Evolutionary conservation across 2,113 vertebrate species (phyloP).

Genomic region (Pseudolaguvia tuberculata): DNA sequence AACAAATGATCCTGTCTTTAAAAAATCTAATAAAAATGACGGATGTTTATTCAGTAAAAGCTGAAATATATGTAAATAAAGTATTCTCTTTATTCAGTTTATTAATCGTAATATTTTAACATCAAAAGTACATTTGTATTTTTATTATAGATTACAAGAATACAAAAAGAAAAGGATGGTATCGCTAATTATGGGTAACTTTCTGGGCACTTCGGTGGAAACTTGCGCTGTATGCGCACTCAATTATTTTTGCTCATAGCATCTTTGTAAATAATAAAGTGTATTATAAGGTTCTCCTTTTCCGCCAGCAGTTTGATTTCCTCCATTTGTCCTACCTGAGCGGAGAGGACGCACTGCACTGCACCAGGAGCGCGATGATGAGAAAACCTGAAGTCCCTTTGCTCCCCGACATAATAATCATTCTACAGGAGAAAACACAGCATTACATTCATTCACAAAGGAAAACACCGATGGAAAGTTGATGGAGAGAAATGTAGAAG

Average conservation of each 20-base stretch:
- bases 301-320: neutral
- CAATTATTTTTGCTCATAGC: neutral
- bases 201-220: no score
- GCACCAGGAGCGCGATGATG: conserved; percentile 91
- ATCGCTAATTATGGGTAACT: neutral
- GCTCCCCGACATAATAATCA: conserved; percentile 85
- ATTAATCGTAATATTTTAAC: neutral
- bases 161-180: neutral
- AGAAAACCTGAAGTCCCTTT: conserved; percentile 84
- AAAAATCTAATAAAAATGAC: no score
- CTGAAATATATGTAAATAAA: no score
- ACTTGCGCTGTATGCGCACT: no score
- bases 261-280: no score
- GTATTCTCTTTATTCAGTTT: neutral
- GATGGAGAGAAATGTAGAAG: neutral
- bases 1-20: no score
- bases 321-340: conserved; percentile 55
- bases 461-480: neutral
- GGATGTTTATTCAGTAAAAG: no score
- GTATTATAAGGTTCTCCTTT: neutral
- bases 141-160: neutral
- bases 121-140: neutral
- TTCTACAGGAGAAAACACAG: conserved; percentile 65
- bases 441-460: neutral
- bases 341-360: conserved; percentile 87